phyloP scores from a whole-genome alignment of 1,140 invertebrate species.

The Saccostrea cuccullata region DNA sequence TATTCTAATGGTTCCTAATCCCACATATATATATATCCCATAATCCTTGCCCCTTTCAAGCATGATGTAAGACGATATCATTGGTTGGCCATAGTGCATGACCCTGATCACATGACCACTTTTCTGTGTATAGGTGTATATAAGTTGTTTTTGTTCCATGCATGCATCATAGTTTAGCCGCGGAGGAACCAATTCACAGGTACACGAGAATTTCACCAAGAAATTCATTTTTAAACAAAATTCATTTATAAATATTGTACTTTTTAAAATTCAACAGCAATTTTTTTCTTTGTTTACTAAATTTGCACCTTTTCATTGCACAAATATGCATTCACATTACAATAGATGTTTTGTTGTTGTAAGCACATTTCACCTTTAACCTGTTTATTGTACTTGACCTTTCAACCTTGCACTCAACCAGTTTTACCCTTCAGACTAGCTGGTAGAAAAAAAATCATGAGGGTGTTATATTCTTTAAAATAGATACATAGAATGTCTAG shows the following conservation, averaged over 20 bases:
- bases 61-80: background rate
- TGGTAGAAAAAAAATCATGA: background rate
- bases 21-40: background rate
- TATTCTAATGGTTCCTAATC: background rate
- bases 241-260: background rate
- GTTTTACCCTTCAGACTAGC: background rate
- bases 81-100: background rate
- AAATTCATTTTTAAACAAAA: background rate
- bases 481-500: background rate
- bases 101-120: slow-evolving; percentile 8
- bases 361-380: background rate
- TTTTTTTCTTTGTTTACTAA: background rate
- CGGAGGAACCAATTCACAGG: slow-evolving; percentile 14
- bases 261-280: background rate
- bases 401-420: background rate
- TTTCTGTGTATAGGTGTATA: background rate
- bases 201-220: background rate
- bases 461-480: background rate
- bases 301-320: background rate
- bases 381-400: background rate
- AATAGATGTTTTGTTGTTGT: background rate
- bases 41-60: background rate
- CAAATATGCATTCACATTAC: too few relatives aligned
- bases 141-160: slow-evolving; percentile 36
- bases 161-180: slow-evolving; percentile 31